Percentiles rank a stretch among this genome's conserved stretches.
Evolutionary conservation across 2,797 vertebrate species (phyloP).

Genomic region (Setipinna tenuifilis): DNA sequence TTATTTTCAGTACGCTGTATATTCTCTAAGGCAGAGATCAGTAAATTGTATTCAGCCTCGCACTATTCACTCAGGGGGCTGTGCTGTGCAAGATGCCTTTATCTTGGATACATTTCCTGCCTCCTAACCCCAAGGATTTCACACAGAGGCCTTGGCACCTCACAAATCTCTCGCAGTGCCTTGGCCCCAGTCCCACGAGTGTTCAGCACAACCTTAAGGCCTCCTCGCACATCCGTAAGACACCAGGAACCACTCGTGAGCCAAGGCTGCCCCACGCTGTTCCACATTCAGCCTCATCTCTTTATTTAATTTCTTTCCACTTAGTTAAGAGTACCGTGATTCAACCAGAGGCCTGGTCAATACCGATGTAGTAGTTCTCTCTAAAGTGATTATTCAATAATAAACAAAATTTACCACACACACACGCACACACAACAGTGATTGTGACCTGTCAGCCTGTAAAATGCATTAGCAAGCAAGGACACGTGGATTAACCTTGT

Average conservation of each 20-base stretch:
- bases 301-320: background rate
- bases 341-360: background rate
- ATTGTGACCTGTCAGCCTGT: background rate
- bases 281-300: background rate
- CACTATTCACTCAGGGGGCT: background rate
- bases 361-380: background rate
- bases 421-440: constrained; percentile 15
- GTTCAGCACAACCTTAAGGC: background rate
- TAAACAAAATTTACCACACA: background rate
- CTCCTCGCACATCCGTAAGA: background rate
- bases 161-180: background rate
- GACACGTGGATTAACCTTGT: background rate
- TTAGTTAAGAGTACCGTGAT: background rate
- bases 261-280: background rate
- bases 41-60: background rate
- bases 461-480: background rate
- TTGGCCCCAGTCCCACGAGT: background rate
- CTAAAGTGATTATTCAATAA: background rate
- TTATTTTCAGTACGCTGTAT: background rate
- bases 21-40: background rate
- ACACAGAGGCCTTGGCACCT: constrained; percentile 1
- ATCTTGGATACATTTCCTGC: background rate
- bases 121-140: background rate
- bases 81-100: constrained; percentile 10
- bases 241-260: background rate